phyloP scores from a whole-genome alignment of 2,797 vertebrate species.

The Buceros bicornis region DNA sequence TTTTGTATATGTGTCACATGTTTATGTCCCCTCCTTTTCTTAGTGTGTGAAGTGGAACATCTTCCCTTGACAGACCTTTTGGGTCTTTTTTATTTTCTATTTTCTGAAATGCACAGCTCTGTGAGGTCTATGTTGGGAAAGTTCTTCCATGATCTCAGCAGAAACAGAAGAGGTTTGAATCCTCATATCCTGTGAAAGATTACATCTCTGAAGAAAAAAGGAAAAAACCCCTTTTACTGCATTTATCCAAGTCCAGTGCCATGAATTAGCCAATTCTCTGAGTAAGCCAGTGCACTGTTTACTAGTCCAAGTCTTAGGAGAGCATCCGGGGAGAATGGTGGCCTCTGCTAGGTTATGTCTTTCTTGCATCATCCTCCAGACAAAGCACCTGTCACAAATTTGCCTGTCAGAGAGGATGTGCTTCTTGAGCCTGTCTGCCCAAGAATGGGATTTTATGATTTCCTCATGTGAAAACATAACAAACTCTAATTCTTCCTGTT shows the following conservation, averaged over 20 bases:
- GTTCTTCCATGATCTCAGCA: background rate
- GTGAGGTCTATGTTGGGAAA: background rate
- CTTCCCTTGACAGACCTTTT: background rate
- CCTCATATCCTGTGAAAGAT: background rate
- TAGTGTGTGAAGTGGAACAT: background rate
- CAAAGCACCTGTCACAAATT: background rate
- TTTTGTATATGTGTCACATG: background rate
- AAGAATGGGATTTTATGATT: background rate
- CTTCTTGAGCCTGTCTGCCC: background rate
- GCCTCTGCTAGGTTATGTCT: background rate
- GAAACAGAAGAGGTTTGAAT: background rate
- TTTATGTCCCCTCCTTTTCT: background rate
- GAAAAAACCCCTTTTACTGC: background rate
- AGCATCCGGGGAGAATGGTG: background rate
- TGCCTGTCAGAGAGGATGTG: background rate
- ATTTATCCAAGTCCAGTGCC: background rate
- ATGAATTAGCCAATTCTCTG: background rate
- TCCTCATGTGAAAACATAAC: background rate
- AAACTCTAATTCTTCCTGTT: background rate
- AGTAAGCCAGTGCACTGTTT: background rate
- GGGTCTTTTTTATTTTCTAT: background rate
- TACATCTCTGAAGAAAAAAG: background rate
- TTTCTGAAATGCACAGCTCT: background rate
- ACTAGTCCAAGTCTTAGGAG: background rate
- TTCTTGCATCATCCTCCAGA: rapidly evolving